Base-by-base conservation (phyloP, 2,113 vertebrate genomes). In the Gnathonemus longibarbis region DNA sequence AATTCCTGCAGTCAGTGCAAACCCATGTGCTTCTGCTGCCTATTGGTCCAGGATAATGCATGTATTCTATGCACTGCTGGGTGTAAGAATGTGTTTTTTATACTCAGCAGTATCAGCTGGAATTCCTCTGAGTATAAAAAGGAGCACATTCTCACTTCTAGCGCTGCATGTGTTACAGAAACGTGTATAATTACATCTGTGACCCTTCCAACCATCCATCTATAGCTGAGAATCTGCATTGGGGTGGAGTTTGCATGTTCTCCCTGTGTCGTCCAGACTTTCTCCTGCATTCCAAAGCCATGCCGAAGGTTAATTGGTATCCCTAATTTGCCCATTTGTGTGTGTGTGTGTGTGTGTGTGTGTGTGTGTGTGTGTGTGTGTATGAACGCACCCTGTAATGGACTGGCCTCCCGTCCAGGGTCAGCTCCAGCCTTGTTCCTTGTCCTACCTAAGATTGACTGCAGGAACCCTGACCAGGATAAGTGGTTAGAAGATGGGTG, bases 381-480 rank as follows among this genome's bases (percentile, higher is more conserved):
- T 1, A 0, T 1, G 5, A 0, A n/a, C 1, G 9, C 24, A 0
- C 9, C n/a, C n/a, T 1, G n/a, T 1, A 66, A 31, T 66, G n/a
- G 62, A 66, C 62, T 31, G 62, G 62, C n/a, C 2, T 66, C 62
- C 62, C 2, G 3, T 66, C 62, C 62, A 66, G n/a, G 62, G 10
- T 70, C 10, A 70, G 62, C 10, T 27, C n/a, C 62, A 70, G 62
- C 62, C 10, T 31, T 70, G 3, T 13, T 70, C 62, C 27, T 70
- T 70, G 62, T n/a, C 7, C 24, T 62, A 2, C 8, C 24, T 24
- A n/a, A 80, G 31, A 77, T 39, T 66, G 24, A 66, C 58, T 66
- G 58, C 24, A 66, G 58, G 58, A 66, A 27, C 56, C 56, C 24
- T 9, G 24, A n/a, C 58, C 58, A 66, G 58, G 62, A 31, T 70